Evolutionary conservation across 1,140 invertebrate genomes (phyloP).

Genomic region (Caenorhabditis inopinata): DNA sequence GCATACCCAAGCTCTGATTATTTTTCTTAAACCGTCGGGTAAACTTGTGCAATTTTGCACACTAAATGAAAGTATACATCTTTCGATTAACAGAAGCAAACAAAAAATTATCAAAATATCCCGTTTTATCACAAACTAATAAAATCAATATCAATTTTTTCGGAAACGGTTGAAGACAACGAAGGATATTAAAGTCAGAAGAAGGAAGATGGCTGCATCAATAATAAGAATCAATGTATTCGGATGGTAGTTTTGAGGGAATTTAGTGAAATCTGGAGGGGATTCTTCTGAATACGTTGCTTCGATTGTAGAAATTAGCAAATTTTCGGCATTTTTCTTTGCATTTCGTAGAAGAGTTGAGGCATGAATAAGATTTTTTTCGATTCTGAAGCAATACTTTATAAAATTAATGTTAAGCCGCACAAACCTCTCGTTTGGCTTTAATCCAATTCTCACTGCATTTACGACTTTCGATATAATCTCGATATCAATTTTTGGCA

Average conservation of each 20-base stretch:
- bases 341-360: not conserved
- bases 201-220: not conserved
- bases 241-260: not conserved
- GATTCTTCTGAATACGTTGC: not conserved
- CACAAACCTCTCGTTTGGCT: not conserved
- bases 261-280: not conserved
- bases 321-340: slow-evolving; percentile 20
- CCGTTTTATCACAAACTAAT: no score
- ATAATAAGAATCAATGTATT: not conserved
- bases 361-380: not conserved
- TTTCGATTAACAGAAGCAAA: no score
- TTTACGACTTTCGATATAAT: not conserved
- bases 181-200: not conserved
- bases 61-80: no score
- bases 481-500: not conserved
- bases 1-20: no score
- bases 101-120: no score
- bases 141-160: no score
- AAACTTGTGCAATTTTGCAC: no score
- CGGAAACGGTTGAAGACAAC: not conserved
- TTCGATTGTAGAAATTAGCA: slow-evolving; percentile 22
- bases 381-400: slow-evolving; percentile 6
- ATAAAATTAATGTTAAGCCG: no score
- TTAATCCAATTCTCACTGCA: not conserved
- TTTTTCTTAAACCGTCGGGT: no score